These are phyloP conservation scores for Drosophila kohkoa DNA, from an alignment of 1,140 invertebrate species.

Conservation along the genomic window DNA sequence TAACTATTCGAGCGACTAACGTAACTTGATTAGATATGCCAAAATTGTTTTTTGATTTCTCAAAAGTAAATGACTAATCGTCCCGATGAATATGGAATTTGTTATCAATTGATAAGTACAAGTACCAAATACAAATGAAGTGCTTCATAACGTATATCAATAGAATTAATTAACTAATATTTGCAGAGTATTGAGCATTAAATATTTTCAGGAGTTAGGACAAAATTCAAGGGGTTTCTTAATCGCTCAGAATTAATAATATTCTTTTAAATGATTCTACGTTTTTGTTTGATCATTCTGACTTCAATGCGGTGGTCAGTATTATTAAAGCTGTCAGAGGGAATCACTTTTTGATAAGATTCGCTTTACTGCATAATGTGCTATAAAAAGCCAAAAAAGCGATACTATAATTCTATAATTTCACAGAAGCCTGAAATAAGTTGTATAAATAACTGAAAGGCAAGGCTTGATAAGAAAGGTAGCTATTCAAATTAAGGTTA, in stretches of 20 bases:
- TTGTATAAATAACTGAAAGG: not conserved
- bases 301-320: not conserved
- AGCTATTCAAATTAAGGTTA: not conserved
- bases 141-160: no score
- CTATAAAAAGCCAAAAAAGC: not conserved
- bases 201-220: not conserved
- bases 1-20: not conserved
- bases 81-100: not conserved
- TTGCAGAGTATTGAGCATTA: not conserved
- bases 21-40: not conserved
- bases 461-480: not conserved
- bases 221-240: not conserved
- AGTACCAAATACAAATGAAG: not conserved
- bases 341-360: conserved; percentile 8
- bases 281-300: not conserved
- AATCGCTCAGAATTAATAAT: not conserved
- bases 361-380: not conserved
- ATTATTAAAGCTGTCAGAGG: not conserved
- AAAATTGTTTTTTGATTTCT: not conserved
- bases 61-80: not conserved
- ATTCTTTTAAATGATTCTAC: not conserved
- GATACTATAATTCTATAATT: no score
- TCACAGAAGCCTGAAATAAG: not conserved
- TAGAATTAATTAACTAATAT: not conserved
- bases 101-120: not conserved